phyloP scores from a whole-genome alignment of 2,888 invertebrate genomes.

The Scaptomyza reducta region DNA sequence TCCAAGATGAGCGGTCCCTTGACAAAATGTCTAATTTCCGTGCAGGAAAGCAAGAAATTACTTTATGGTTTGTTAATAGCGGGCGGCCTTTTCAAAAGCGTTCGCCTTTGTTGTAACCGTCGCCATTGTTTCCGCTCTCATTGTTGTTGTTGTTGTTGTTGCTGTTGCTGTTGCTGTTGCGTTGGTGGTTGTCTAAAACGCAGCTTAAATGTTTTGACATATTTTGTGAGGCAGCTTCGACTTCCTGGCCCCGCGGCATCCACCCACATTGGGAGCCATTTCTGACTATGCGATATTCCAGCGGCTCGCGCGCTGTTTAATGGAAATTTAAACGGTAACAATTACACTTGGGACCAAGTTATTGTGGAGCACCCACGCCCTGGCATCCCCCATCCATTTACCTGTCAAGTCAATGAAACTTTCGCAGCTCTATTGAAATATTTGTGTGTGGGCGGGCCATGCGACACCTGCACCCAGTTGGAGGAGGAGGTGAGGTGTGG shows the following conservation, averaged over 20 bases:
- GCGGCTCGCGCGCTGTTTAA: conserved; percentile 55
- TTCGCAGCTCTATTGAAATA: conserved; percentile 67
- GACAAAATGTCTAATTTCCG: conserved; percentile 81
- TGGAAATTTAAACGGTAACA: conserved; percentile 79
- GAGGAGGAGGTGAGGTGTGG: background rate
- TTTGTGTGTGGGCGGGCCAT: conserved; percentile 29
- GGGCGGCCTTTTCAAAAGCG: conserved; percentile 65
- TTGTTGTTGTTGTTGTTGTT: conserved; percentile 17
- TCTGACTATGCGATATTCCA: conserved; percentile 49
- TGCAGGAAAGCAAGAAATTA: conserved; percentile 80
- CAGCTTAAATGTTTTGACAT: conserved; percentile 75
- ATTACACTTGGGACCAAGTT: conserved; percentile 68
- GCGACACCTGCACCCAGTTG: conserved; percentile 46
- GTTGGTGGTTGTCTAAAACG: conserved; percentile 44
- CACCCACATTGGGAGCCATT: conserved; percentile 13
- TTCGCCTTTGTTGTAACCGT: conserved; percentile 57
- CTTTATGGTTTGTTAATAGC: conserved; percentile 81
- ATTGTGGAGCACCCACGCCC: conserved; percentile 20
- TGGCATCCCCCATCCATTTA: conserved; percentile 5
- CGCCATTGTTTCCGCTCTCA: conserved; percentile 53
- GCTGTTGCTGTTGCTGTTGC: background rate
- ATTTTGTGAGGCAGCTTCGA: conserved; percentile 48
- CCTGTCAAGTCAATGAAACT: conserved; percentile 74
- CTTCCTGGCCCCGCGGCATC: conserved; percentile 25
- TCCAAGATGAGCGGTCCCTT: conserved; percentile 70